A percentile compares a stretch with the other conserved stretches of the same genome.
Conservation (phyloP, 2,797 vertebrate genomes). For the Anniella stebbinsi region DNA sequence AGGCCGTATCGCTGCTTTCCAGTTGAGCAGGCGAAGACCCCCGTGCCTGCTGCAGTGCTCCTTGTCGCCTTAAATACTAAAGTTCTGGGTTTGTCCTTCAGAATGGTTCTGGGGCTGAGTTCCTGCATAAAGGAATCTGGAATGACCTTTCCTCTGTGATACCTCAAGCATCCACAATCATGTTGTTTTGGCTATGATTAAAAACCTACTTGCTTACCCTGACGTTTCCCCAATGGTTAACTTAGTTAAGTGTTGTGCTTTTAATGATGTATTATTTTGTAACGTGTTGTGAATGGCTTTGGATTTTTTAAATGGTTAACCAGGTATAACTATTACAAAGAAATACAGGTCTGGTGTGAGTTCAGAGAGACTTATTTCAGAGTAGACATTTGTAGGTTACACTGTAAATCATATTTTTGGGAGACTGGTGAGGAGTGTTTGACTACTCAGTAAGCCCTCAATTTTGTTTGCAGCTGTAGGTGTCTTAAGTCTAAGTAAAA, state of each 20-base stretch:
- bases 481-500: background rate
- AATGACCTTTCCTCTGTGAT: background rate
- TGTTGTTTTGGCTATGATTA: no score
- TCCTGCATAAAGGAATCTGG: background rate
- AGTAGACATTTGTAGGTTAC: background rate
- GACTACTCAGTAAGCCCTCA: background rate
- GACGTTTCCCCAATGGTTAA: no score
- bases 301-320: no score
- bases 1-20: background rate
- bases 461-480: background rate
- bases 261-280: no score
- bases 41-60: background rate
- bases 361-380: background rate
- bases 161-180: no score
- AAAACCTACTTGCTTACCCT: no score
- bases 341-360: no score
- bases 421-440: background rate
- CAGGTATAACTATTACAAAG: no score
- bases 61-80: background rate
- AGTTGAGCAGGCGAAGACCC: background rate
- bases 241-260: no score
- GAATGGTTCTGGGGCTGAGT: background rate
- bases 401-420: background rate
- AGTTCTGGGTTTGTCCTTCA: background rate
- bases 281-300: no score